Base-by-base conservation (phyloP, 2,113 vertebrate genomes). In the Heterocephalus glaber region DNA sequence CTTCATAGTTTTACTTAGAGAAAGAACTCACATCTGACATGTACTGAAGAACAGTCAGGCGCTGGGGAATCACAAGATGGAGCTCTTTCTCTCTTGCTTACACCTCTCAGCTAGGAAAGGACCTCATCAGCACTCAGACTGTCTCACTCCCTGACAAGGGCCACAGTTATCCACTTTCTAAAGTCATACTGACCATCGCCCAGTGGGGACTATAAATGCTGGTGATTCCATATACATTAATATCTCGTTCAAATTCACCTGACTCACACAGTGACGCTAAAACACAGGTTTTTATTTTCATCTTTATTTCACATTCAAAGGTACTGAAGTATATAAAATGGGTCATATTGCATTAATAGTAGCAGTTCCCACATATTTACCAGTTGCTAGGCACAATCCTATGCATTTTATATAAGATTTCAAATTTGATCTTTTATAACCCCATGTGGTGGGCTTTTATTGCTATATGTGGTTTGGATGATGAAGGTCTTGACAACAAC, bases 61-160 rank as follows among this genome's bases (percentile, higher is more conserved):
- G 28, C 11, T 4, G 41, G 10, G 3, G 3, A 3, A 6, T 0
- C 33, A 44, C 33, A 77, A 30, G 63, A 5, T 0, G 38, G 13
- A 30, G 28, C 11, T 90, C 13, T 61, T 24, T 22, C 8, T 30
- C 1, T 65, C 52, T 52, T 38, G 22, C 6, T 12, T 19, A 6
- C 3, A 11, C 12, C 26, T 72, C 24, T 70, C 16, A 10, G 26
- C 35, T 22, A 33, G 20, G 24, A 0, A 44, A 66, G 30, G 38
- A 30, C 9, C 13, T 22, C 7, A 0, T 24, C 47, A 49, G 13
- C 20, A 8, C n/a, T 58, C n/a, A 13, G 65, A 5, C 16, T n/a
- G 2, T 33, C 41, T 49, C 6, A 12, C 28, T 14, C 24, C 16
- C 8, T 47, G 24, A 66, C 11, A 9, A 70, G 4, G 54, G 33